Evolutionary conservation across 1,140 invertebrate species (phyloP).

Genomic region (Drosophila kurseongensis): DNA sequence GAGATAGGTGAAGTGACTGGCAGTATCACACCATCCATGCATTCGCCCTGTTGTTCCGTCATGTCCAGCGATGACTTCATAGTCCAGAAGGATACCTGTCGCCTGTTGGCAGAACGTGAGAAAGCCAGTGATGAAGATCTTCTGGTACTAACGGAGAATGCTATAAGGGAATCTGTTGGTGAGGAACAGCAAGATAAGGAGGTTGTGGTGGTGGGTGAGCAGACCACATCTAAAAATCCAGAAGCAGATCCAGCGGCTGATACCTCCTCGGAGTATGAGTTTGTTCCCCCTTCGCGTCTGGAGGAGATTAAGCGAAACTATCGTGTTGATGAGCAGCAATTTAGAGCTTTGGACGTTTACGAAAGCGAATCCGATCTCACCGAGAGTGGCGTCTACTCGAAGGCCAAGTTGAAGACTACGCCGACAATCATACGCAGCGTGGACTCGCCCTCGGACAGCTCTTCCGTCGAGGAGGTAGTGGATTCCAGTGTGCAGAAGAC

Average conservation of each 20-base stretch:
- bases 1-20: background rate
- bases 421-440: slow-evolving; percentile 66
- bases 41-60: slow-evolving; percentile 70
- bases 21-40: slow-evolving; percentile 5
- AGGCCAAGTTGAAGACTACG: slow-evolving; percentile 49
- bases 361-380: slow-evolving; percentile 82
- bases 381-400: slow-evolving; percentile 75
- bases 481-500: slow-evolving; percentile 55
- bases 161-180: slow-evolving; percentile 51
- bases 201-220: background rate
- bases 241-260: slow-evolving; percentile 12
- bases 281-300: slow-evolving; percentile 63
- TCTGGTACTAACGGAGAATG: slow-evolving; percentile 60
- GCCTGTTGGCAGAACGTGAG: slow-evolving; percentile 52
- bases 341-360: slow-evolving; percentile 77
- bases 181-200: background rate
- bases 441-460: slow-evolving; percentile 50
- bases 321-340: slow-evolving; percentile 73
- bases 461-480: slow-evolving; percentile 53
- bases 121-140: slow-evolving; percentile 73
- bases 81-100: slow-evolving; percentile 71
- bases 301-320: slow-evolving; percentile 65
- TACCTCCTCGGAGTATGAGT: slow-evolving; percentile 62
- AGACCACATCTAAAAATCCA: no score
- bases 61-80: slow-evolving; percentile 81